Evolutionary conservation across 2,797 vertebrate genomes (phyloP), one percentile per base, ranked within the genome.

Genomic region (Melanotaenia boesemani): DNA sequence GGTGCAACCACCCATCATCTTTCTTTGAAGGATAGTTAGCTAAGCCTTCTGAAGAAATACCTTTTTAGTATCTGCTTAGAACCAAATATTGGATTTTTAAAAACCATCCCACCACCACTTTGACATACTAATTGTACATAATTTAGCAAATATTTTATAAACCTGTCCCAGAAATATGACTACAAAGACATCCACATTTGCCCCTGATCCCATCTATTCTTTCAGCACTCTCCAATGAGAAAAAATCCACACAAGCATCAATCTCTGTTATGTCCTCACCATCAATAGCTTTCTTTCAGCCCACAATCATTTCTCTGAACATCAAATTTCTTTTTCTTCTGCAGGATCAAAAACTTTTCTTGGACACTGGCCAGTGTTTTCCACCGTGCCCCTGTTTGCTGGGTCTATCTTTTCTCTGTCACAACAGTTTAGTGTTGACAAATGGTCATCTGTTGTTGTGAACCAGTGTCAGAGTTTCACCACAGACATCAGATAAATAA

Each of bases 341-440:
- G 50, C 4, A 18, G 48, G 12, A 16, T 54, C 63, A 66, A n/a
- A 66, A 66, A 66, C 62, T 30, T 32, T 63, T 30, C 26, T 32
- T 48, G 41, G 28, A 50, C 44, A n/a, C 62, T 48, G 62, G 6
- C 62, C 62, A 64, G 44, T 10, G n/a, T 32, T 48, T 46, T 48
- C 61, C 11, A 32, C 39, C 15, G 11, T 28, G 20, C 34, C 32
- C 22, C 16, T 20, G 20, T 8, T 48, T 13, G 39, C 11, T 13
- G 10, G 0, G 39, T 41, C 39, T 41, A 20, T 48, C 32, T 20
- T 63, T 11, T 50, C 15, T 32, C 41, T 32, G 41, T 32, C 41
- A 60, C 18, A 26, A 55, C 9, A 22, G 34, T 67, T 56, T 56
- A 41, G 10, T 3, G 39, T 54, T 6, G 8, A 16, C 50, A 39